Percentiles rank a stretch among this genome's conserved stretches.
These are phyloP conservation scores for Rhodinocichla rosea DNA, from an alignment of 2,113 vertebrate species.

Conservation along the genomic window DNA sequence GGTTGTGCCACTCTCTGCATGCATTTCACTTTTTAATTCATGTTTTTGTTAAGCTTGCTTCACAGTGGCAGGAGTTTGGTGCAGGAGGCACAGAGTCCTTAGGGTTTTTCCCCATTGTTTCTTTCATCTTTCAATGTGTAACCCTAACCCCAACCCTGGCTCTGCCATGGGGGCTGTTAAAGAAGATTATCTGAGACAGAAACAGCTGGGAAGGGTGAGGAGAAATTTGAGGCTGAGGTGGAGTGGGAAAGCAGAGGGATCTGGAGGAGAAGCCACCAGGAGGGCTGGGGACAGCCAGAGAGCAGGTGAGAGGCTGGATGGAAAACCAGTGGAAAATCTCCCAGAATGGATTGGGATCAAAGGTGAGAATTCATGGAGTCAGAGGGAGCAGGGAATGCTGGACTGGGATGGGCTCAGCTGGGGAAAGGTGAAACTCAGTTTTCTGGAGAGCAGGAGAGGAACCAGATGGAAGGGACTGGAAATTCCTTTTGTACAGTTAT, in stretches of 20 bases:
- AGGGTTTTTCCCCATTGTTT: too few species aligned
- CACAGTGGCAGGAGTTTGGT: not conserved
- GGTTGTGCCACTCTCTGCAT: not conserved
- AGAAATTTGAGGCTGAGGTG: too few species aligned
- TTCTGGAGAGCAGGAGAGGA: not conserved
- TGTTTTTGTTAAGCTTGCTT: not conserved
- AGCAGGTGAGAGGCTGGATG: not conserved
- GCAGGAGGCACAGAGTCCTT: not conserved
- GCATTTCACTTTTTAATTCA: not conserved
- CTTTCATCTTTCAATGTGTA: too few species aligned
- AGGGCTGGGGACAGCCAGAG: not conserved
- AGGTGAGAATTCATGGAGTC: not conserved
- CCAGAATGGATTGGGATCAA: too few species aligned
- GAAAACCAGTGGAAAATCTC: not conserved
- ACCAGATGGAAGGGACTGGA: rapidly evolving
- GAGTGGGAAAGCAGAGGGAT: not conserved
- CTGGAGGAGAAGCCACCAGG: not conserved
- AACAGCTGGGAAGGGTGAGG: not conserved
- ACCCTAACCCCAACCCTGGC: too few species aligned
- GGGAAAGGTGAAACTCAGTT: not conserved
- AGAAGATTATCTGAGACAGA: not conserved
- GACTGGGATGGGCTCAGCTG: not conserved
- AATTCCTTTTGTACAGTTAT: not conserved
- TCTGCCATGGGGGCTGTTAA: not conserved
- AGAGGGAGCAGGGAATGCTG: not conserved